Base-by-base conservation (phyloP, 2,888 invertebrate species). In the Eilema sororculum region DNA sequence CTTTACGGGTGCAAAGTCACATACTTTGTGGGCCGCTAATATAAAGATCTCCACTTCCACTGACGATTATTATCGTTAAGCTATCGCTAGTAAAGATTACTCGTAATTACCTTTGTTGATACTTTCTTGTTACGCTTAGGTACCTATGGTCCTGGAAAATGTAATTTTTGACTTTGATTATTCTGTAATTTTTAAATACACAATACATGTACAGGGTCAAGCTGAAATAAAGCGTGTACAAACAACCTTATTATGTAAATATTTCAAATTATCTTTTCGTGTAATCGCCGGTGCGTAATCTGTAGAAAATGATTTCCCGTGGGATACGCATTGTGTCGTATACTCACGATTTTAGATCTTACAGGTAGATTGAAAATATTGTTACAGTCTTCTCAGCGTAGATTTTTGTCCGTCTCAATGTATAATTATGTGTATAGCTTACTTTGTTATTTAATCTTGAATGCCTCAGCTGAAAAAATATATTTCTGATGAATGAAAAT, bases 221-320 rank as follows among this genome's bases (percentile, higher is more conserved):
- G n/a, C n/a, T n/a, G 20, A 52, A n/a, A 52, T 20, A 20, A 52
- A n/a, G 9, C 1, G 0, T 52, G n/a, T 52, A 61, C 41, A 65
- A 70, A 57, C 37, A 25, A 25, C n/a, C 20, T 59, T 61, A 25
- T 57, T 41, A 71, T 67, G 46, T 71, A 63, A 37, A 71, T 67
- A 71, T 65, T 65, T 63, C 64, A 56, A 63, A 65, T 60, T 64
- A 58, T 61, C 37, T 71, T 68, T 65, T 62, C 24, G n/a, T 46
- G 46, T 30, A 58, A 60, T 22, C 24, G 9, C 61, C 59, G 56
- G 72, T 58, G 30, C 62, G 46, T 65, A 65, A 68, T 65, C 72
- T 68, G 68, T 16, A 46, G 30, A 24, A 65, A 67, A 24, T 65
- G 65, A 72, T 72, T 72, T 68, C 72, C 72, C 72, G n/a, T 8